These are phyloP conservation scores for Fistularia tabacaria DNA, from an alignment of 2,797 vertebrate species.

Conservation along the genomic window DNA sequence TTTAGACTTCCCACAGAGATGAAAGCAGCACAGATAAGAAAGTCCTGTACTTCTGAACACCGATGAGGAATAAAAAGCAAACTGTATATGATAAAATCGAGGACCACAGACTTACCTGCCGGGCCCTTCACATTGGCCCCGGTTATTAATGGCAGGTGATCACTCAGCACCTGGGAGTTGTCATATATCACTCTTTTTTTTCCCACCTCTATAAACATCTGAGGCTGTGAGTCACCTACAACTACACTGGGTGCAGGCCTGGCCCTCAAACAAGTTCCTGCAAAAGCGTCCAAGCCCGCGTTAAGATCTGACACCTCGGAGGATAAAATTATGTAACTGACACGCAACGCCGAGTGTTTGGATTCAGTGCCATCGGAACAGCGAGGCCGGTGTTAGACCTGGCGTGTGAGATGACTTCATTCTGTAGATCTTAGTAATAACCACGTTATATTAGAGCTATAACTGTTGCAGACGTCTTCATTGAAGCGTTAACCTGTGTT, in stretches of 20 bases:
- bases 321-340: slow-evolving; percentile 39
- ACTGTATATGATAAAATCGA: no score
- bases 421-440: no score
- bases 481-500: no score
- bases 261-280: slow-evolving; percentile 36
- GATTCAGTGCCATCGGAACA: no score
- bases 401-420: no score
- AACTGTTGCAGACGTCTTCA: no score
- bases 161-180: slow-evolving; percentile 42
- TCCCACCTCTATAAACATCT: slow-evolving; percentile 50
- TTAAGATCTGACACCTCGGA: slow-evolving; percentile 46
- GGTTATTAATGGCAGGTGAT: slow-evolving; percentile 22
- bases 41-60: no score
- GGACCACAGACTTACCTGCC: no score
- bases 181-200: slow-evolving; percentile 22
- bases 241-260: slow-evolving; percentile 24
- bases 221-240: slow-evolving; percentile 54
- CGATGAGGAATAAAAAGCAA: no score
- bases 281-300: slow-evolving; percentile 53
- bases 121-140: not conserved
- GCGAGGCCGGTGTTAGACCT: no score
- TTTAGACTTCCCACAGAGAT: slow-evolving; percentile 48
- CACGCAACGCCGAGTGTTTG: slow-evolving; percentile 19
- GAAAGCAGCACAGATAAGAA: slow-evolving; percentile 53
- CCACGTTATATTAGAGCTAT: not conserved